Evolutionary conservation across 53 echinoderm and acorn worm genomes (phyloP), one percentile per base, ranked within the genome.

Genomic region (Crossaster papposus): DNA sequence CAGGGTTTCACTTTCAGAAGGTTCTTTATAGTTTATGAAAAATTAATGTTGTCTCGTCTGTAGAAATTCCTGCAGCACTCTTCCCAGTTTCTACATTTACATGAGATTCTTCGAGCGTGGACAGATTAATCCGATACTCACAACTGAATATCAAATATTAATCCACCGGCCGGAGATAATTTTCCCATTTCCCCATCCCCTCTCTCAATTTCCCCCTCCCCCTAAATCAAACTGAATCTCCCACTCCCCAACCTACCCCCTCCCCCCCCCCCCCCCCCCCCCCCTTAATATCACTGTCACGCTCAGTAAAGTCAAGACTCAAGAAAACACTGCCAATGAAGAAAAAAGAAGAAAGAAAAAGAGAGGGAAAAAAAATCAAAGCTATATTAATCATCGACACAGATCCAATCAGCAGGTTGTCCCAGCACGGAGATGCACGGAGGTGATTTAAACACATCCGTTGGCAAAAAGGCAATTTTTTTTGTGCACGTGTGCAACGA

Each of bases 321-420:
- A 35, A 36, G 32, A 33, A 33, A 35, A 35, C 36, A 18, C 58
- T 17, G 15, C 58, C 22, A 15, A 58, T 14, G 22, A 58, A 36
- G 36, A 74, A 36, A 36, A 74, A 74, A 9, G 44, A 9, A 9
- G 44, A 9, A n/a, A n/a, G n/a, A n/a, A n/a, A n/a, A n/a, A n/a
- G n/a, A n/a, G n/a, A n/a, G n/a, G n/a, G n/a, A n/a, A n/a, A n/a
- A n/a, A n/a, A n/a, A n/a, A 74, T 74, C 75, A 74, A 74, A 31
- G 33, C 22, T 36, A 34, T 74, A 33, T 74, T 74, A 74, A 74
- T 74, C 75, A 74, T 35, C 33, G 15, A 36, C 33, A 35, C 17
- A 74, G 75, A 74, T 74, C 75, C 22, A 74, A 74, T 74, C 75
- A n/a, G 18, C 4, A 34, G 11, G 34, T 11, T 74, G 75, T 36